Percentiles rank a stretch among this genome's conserved stretches.
Conservation (phyloP, 2,113 vertebrate species). For the Cyanocitta stelleri region DNA sequence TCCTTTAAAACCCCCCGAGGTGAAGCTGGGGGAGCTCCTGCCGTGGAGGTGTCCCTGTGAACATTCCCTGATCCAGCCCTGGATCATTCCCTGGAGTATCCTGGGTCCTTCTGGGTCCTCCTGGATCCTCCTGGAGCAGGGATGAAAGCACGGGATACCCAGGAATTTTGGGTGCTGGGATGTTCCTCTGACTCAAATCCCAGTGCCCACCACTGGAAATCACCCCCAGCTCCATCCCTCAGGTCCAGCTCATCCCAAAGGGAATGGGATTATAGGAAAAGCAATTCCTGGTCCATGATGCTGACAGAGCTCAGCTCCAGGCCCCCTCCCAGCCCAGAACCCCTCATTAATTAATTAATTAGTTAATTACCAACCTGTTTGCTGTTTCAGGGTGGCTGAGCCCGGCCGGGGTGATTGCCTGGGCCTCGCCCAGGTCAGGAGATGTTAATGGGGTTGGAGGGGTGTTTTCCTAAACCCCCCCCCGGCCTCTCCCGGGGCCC, state of each 20-base stretch:
- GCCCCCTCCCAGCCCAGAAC: not conserved
- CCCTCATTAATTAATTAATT: not conserved
- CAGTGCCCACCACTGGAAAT: fast-evolving
- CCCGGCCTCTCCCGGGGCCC: too few relatives aligned
- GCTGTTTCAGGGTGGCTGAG: not conserved
- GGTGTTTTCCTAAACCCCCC: not conserved
- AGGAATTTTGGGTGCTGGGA: not conserved
- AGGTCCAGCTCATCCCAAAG: not conserved
- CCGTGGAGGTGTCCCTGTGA: not conserved
- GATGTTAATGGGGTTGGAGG: not conserved
- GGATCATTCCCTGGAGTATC: too few relatives aligned
- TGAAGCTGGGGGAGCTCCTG: not conserved
- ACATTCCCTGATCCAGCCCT: not conserved
- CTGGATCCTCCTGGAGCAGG: not conserved
- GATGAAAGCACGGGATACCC: not conserved
- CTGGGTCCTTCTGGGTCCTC: too few relatives aligned
- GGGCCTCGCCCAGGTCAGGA: not conserved
- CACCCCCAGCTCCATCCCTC: not conserved
- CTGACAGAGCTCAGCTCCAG: not conserved
- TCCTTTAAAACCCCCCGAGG: not conserved
- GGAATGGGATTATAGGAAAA: not conserved
- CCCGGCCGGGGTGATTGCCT: not conserved
- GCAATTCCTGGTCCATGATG: fast-evolving
- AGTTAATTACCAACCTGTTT: not conserved
- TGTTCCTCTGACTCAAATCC: not conserved